Base-by-base conservation (phyloP, 2,888 invertebrate genomes). In the Siphonodentalium dalli region DNA sequence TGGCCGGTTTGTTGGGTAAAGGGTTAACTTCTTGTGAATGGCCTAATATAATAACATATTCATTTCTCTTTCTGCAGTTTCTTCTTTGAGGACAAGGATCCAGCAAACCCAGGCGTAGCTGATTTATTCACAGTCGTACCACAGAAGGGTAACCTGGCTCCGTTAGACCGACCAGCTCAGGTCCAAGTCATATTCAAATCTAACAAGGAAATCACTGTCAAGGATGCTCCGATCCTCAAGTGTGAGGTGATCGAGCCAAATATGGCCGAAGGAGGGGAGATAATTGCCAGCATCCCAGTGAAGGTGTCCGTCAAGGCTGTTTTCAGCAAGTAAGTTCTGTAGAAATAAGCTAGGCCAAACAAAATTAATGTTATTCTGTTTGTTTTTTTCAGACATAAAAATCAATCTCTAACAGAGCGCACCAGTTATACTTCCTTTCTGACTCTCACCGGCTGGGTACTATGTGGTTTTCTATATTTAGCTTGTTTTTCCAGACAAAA, bases 231-330 rank as follows among this genome's bases (percentile, higher is more conserved):
- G 1, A 74, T 82, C 15, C 72, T 82, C 18, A 72, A 72, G 38
- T 82, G 81, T 52, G 74, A 78, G 52, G 78, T 82, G 23, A 78
- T 80, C 27, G 82, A 82, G 50, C 79, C 80, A 13, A 74, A 66
- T 49, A 63, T 79, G 5, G 72, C 67, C 0, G 77, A 78, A 13
- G 72, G 71, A 21, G 79, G 78, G 5, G 78, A 80, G 58, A 68
- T 75, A 18, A 81, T 82, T 35, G 82, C 82, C 40, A 76, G 74
- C 52, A 81, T 82, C 31, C 82, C 82, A n/a, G 75, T 82, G 61
- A 80, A 80, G 63, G 68, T 82, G 7, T 78, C 80, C 11, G 81
- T 77, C 24, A 74, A 74, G 55, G 68, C 80, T 26, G 76, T 81
- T 35, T 81, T 77, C 63, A 78, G 77, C 75, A 82, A 80, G 82